Base-by-base conservation (phyloP, 2,888 invertebrate species). In the Drosophila formosana region DNA sequence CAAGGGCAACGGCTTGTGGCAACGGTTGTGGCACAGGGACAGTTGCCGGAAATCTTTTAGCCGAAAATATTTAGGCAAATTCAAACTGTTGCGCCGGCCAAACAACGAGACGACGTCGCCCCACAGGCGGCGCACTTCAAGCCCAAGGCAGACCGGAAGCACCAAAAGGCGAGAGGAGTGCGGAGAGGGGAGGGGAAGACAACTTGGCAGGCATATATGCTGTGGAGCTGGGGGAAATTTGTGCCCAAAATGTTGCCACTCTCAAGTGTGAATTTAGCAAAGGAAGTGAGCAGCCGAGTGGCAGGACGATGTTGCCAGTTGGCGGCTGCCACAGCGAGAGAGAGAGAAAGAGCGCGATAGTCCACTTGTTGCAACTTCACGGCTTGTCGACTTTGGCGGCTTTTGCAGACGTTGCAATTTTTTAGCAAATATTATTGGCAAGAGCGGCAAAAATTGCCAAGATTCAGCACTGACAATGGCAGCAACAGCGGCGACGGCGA, bases 341-440 rank as follows among this genome's bases (percentile, higher is more conserved):
- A 13, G 5, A 8, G 11, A 18, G 25, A n/a, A 9, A 23, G 8
- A 8, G 32, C n/a, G 0, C 13, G 25, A 13, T 13, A 23, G 47
- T 34, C 39, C 57, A 75, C 75, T 70, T 75, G 75, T 75, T 75
- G 75, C 71, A 77, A 34, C 60, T 74, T 57, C 56, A 45, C 34
- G 47, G 57, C 51, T 6, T 18, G 50, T 32, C 45, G 49, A 39
- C 45, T 23, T 45, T 55, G 56, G 4, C 62, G 49, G 52, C 65
- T 64, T 64, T 72, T 78, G 82, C 82, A 72, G 70, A 64, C 71
- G 69, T 79, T 80, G 79, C 65, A 70, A 63, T 75, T 63, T 71
- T 72, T 66, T 72, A 63, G 80, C 75, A 87, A 84, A 87, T 84
- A 84, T 87, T 85, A 84, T 84, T 84, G 88, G 85, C 78, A 79